Percentiles rank a stretch among this genome's conserved stretches.
Conservation (phyloP, 2,113 vertebrate species). For the Ptyas mucosa region DNA sequence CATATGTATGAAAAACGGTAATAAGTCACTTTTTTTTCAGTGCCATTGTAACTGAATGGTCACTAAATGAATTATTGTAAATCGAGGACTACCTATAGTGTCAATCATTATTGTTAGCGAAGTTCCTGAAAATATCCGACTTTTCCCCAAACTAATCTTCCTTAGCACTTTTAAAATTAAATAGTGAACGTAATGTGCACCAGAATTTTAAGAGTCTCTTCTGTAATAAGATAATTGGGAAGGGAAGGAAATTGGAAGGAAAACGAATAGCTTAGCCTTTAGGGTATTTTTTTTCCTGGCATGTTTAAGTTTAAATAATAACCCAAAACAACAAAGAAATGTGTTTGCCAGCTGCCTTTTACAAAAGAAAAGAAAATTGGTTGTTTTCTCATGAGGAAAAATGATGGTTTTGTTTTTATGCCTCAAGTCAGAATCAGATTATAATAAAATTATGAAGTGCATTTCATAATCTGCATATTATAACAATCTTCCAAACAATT, state of each 20-base stretch:
- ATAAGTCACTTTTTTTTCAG: no score
- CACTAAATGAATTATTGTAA: no score
- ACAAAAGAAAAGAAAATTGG: background rate
- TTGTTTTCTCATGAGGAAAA: background rate
- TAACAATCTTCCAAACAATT: background rate
- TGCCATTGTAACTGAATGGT: no score
- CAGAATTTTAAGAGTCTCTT: background rate
- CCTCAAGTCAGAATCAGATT: background rate
- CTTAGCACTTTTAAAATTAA: background rate
- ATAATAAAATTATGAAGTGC: background rate
- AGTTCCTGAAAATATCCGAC: no score
- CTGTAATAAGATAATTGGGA: background rate
- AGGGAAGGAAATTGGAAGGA: background rate
- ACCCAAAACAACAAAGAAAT: background rate
- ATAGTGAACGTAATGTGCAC: background rate
- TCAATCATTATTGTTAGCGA: background rate
- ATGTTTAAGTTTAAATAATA: background rate
- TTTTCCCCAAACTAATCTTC: background rate
- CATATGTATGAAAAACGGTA: no score
- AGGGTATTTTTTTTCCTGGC: background rate
- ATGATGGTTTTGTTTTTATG: background rate
- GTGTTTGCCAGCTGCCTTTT: background rate
- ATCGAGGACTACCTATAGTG: no score
- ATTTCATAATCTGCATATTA: background rate
- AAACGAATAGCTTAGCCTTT: background rate